Base-by-base conservation (phyloP, 2,797 vertebrate species). In the Hypotaenidia philippensis region DNA sequence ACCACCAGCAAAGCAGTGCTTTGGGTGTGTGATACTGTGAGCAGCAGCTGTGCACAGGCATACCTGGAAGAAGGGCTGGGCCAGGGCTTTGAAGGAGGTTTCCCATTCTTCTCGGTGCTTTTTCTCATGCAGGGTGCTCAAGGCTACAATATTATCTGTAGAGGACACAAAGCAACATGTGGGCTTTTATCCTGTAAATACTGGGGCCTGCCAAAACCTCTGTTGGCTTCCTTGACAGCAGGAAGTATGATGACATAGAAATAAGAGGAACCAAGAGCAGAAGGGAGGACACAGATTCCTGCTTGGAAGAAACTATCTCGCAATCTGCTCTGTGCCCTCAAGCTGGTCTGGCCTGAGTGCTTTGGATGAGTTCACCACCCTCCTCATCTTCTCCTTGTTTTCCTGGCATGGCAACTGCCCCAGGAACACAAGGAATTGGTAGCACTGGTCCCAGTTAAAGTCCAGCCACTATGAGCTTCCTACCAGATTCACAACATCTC, bases 21-120 rank as follows among this genome's bases (percentile, higher is more conserved):
- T 44, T 44, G 41, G 34, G 23, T 23, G 17, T 2, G 1, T 1
- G 7, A 8, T 10, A 21, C 10, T 40, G 22, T 1, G 11, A 49
- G 40, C 52, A 29, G 41, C 36, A 14, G 60, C 34, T 11, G 25
- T 21, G 22, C 9, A 3, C 4, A 13, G 25, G 17, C 7, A 0
- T 59, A 87, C 76, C 85, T 80, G 68, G 52, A 87, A 72, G 27
- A 80, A 72, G n/a, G 85, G 36, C 31, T 65, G 59, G 36, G 84
- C 68, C 66, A 87, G 44, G 19, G 50, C 36, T 72, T 65, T 80
- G 59, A 87, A 80, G 23, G 55, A 52, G n/a, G 3, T 45, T 41
- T 87, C 85, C 85, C 85, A 80, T 20, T 72, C 11, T 23, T 57
- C 52, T 41, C 68, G 44, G 38, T 80, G 66, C 22, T 52, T 52